phyloP scores from a whole-genome alignment of 2,797 vertebrate species.

The Paguma larvata region DNA sequence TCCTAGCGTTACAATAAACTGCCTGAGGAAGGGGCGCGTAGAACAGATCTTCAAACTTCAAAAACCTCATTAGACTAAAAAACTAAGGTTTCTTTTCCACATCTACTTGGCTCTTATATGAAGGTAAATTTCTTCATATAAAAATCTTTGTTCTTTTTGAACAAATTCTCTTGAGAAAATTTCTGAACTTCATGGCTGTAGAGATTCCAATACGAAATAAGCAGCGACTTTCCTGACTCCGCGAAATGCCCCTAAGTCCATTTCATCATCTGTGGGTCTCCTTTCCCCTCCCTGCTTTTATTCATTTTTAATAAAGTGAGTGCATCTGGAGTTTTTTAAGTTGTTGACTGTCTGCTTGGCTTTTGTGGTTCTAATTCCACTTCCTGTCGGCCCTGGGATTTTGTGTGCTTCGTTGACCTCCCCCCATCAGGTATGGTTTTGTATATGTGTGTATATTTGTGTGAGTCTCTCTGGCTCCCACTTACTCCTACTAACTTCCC shows the following conservation, averaged over 20 bases:
- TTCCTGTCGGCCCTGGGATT: constrained; percentile 88
- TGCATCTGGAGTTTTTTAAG: constrained; percentile 79
- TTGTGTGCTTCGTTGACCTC: constrained; percentile 79
- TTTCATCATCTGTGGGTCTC: background rate
- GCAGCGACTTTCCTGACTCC: constrained; percentile 46
- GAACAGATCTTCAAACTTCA: constrained; percentile 1
- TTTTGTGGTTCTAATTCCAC: constrained; percentile 87
- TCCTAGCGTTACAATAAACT: background rate
- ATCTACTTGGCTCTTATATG: constrained; percentile 30
- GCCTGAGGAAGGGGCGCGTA: background rate
- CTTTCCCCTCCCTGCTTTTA: background rate
- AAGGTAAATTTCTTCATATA: constrained; percentile 52
- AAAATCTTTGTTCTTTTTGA: constrained; percentile 50
- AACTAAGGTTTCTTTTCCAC: constrained; percentile 12
- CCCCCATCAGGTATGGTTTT: constrained; percentile 66
- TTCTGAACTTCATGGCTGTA: background rate
- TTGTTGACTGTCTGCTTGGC: constrained; percentile 82
- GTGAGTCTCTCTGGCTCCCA: constrained; percentile 51
- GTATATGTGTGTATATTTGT: constrained; percentile 47
- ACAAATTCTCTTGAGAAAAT: background rate
- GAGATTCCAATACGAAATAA: background rate
- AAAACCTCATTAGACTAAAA: constrained; percentile 26
- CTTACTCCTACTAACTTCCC: background rate
- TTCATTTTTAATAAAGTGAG: constrained; percentile 65
- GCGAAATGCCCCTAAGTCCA: background rate